Conservation (phyloP, 2,113 vertebrate genomes). For the Paradoxurus hermaphroditus region DNA sequence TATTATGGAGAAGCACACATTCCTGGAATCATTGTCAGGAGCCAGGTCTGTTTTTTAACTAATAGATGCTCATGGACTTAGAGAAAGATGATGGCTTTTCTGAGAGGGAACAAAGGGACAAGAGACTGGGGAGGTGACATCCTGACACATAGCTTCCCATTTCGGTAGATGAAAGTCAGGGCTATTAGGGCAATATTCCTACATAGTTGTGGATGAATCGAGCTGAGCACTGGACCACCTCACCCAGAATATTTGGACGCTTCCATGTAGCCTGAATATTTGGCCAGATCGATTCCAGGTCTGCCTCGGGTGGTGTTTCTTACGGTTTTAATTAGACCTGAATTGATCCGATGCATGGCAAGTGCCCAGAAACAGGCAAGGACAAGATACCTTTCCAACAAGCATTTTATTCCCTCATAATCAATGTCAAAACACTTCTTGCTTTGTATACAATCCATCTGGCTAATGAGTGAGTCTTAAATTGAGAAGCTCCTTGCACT, state of each 20-base stretch:
- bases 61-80: background rate
- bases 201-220: background rate
- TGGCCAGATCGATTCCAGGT: background rate
- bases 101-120: background rate
- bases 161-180: background rate
- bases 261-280: background rate
- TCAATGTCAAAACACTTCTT: conserved; percentile 47
- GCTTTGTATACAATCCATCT: conserved; percentile 36
- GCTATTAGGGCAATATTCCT: background rate
- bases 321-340: conserved; percentile 42
- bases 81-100: background rate
- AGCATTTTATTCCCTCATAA: conserved; percentile 37
- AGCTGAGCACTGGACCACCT: background rate
- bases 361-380: background rate
- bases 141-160: rapidly evolving
- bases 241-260: background rate
- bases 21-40: background rate
- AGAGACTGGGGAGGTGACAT: background rate
- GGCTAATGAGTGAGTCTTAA: background rate
- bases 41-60: background rate
- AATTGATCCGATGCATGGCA: background rate
- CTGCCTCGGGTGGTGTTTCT: background rate
- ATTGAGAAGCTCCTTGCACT: background rate
- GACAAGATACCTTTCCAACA: background rate
- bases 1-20: background rate